A percentile compares a stretch with the other conserved stretches of the same genome.
These are phyloP conservation scores for Lithophane socia DNA, from an alignment of 2,888 invertebrate genomes.

Conservation along the genomic window DNA sequence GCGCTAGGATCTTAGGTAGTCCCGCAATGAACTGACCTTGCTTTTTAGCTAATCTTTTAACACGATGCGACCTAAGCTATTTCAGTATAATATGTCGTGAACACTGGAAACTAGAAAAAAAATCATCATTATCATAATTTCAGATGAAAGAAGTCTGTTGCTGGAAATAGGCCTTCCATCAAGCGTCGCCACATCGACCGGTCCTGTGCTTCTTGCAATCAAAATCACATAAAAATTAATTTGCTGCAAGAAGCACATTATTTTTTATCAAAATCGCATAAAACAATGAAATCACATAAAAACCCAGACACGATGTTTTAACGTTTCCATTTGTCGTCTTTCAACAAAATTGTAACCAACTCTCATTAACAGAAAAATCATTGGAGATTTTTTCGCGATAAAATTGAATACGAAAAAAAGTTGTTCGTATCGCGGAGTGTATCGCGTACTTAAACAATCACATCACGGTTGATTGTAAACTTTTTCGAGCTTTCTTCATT, in stretches of 20 bases:
- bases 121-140: not conserved
- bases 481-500: conserved; percentile 55
- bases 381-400: conserved; percentile 32
- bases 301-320: not conserved
- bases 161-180: not conserved
- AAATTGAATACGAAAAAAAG: conserved; percentile 47
- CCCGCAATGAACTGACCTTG: not conserved
- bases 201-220: not conserved
- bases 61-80: not conserved
- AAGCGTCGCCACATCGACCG: not conserved
- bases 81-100: not conserved
- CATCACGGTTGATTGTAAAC: conserved; percentile 64
- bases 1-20: not conserved
- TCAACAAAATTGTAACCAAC: conserved; percentile 26
- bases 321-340: conserved; percentile 6
- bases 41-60: not conserved
- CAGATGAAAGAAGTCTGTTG: too few species aligned
- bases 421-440: conserved; percentile 54
- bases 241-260: too few species aligned
- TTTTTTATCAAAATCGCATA: not conserved
- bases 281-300: not conserved
- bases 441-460: conserved; percentile 61
- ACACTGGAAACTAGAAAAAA: not conserved
- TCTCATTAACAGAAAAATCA: conserved; percentile 31
- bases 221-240: not conserved